Evolutionary conservation across 2,113 vertebrate genomes (phyloP).

Genomic region (Sakesphorus luctuosus): DNA sequence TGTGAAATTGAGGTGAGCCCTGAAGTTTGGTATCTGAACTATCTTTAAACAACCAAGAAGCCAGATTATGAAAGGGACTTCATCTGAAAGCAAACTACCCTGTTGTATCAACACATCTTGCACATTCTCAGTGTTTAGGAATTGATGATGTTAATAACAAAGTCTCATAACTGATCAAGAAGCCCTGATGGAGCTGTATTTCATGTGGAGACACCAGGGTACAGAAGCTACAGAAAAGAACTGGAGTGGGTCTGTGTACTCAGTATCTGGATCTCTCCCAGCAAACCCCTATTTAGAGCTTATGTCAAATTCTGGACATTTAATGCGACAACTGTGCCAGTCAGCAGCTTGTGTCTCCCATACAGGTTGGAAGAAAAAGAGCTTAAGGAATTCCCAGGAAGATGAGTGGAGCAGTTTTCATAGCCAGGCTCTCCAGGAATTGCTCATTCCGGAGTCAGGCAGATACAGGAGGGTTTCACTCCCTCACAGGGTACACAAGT

Average conservation of each 20-base stretch:
- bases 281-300: background rate
- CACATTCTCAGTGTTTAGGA: background rate
- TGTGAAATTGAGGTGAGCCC: background rate
- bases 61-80: background rate
- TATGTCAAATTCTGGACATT: background rate
- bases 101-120: rapidly evolving
- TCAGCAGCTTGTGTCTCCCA: background rate
- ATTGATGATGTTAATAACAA: background rate
- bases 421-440: background rate
- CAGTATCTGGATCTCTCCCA: background rate
- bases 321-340: background rate
- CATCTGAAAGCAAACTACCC: background rate
- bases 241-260: background rate
- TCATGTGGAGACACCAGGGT: background rate
- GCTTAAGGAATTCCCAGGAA: background rate
- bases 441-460: background rate
- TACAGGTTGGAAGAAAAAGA: background rate
- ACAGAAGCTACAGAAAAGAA: background rate
- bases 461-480: background rate
- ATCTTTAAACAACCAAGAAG: background rate
- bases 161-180: background rate
- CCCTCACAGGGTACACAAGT: background rate
- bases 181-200: background rate
- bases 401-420: background rate
- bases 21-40: background rate